Conservation (phyloP, 2,113 vertebrate genomes). For the Leptobrachium leishanense region DNA sequence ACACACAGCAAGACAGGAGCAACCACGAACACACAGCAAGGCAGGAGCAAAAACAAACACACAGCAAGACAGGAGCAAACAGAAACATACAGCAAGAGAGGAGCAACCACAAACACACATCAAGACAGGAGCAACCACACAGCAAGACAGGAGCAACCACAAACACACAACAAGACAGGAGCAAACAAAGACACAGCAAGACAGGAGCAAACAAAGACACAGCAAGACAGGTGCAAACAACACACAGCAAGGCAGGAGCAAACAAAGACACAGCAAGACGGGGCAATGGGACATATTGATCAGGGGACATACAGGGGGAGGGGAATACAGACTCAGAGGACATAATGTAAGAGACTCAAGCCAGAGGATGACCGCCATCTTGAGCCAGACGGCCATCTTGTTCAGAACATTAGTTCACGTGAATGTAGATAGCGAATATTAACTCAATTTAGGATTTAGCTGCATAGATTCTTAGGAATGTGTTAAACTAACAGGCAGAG, state of each 20-base stretch:
- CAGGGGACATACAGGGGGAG: background rate
- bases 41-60: too few relatives aligned
- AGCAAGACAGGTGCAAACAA: background rate
- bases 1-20: too few relatives aligned
- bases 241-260: background rate
- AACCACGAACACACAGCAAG: too few relatives aligned
- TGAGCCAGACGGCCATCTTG: too few relatives aligned
- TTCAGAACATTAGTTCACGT: too few relatives aligned
- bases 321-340: background rate
- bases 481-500: too few relatives aligned
- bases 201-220: background rate
- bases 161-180: background rate
- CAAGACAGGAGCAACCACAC: background rate
- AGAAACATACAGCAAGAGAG: background rate
- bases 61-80: background rate
- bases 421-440: too few relatives aligned
- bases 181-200: background rate
- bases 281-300: background rate
- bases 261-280: slow-evolving; percentile 5
- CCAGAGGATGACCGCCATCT: too few relatives aligned
- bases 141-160: background rate
- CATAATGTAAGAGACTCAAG: too few relatives aligned
- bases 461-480: too few relatives aligned
- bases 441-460: too few relatives aligned
- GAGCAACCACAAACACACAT: background rate